These are phyloP conservation scores for Elysia crispata DNA, from an alignment of 2,888 invertebrate genomes.

Conservation along the genomic window DNA sequence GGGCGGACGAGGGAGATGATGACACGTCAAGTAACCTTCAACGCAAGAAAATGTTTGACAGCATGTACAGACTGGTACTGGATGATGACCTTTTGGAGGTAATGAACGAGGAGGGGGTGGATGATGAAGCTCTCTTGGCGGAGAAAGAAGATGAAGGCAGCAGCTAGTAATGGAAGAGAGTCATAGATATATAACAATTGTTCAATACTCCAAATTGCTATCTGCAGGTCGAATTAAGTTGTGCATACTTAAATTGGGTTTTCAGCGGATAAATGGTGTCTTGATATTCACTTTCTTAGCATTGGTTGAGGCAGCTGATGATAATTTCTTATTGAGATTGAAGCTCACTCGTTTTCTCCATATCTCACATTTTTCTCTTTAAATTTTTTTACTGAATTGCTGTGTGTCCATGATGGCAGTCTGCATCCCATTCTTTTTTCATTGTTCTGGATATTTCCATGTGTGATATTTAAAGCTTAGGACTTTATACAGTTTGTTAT, in stretches of 20 bases:
- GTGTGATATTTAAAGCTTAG: too few relatives aligned
- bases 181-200: background rate
- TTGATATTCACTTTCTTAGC: background rate
- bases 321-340: background rate
- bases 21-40: conserved; percentile 32
- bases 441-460: too few relatives aligned
- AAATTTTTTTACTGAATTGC: too few relatives aligned
- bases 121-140: conserved; percentile 25
- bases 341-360: background rate
- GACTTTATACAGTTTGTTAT: too few relatives aligned
- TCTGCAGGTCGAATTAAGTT: too few relatives aligned
- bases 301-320: background rate
- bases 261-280: too few relatives aligned
- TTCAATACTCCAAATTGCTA: background rate
- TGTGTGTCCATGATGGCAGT: too few relatives aligned
- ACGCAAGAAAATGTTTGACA: conserved; percentile 47
- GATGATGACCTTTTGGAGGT: conserved; percentile 46
- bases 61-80: conserved; percentile 46
- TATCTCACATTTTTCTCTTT: too few relatives aligned
- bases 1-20: background rate
- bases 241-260: too few relatives aligned
- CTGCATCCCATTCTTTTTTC: too few relatives aligned
- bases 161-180: background rate
- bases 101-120: conserved; percentile 33
- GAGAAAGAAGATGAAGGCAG: background rate